Evolutionary conservation across 2,888 invertebrate genomes (phyloP), one percentile per base, ranked within the genome.

Genomic region (Cheilosia vulpina): DNA sequence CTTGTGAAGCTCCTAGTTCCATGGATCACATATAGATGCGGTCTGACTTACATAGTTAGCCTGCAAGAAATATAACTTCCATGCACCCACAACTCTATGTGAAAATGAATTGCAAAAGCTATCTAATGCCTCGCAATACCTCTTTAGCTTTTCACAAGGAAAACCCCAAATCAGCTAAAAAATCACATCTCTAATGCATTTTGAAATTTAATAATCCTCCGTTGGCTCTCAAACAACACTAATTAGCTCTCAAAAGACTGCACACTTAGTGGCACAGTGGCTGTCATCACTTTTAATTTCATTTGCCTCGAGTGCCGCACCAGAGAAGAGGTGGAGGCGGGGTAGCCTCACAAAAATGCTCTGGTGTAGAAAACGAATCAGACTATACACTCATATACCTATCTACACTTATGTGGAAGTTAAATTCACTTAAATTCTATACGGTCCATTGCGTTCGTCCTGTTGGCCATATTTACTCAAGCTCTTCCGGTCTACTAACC

Each of bases 401-500:
- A 34, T 53, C 43, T 50, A 15, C 60, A 55, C 55, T 60, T 60
- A 76, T 43, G 13, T 38, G 38, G 38, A 43, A 72, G 66, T 68
- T 60, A 77, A 83, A 83, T 83, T 78, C 82, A 83, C 82, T 83
- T 83, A 83, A 77, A 83, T 62, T 53, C 66, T 50, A 55, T 52
- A 83, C 57, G 72, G 72, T 77, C 72, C 68, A 83, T 72, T 72
- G 82, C 76, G 57, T 38, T 63, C 52, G 55, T 81, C 71, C 77
- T 77, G 41, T 57, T 66, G 72, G 78, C 58, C 68, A 72, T 83
- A 78, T 78, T 83, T 83, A 62, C 62, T 65, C 72, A 62, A 62
- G 77, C 60, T 45, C 66, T 62, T 43, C 15, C 57, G 62, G 34
- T 77, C 66, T 50, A 52, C 50, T 72, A 73, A 78, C 83, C 83